Base-by-base conservation (phyloP, 2,113 vertebrate species). In the Collichthys lucidus region DNA sequence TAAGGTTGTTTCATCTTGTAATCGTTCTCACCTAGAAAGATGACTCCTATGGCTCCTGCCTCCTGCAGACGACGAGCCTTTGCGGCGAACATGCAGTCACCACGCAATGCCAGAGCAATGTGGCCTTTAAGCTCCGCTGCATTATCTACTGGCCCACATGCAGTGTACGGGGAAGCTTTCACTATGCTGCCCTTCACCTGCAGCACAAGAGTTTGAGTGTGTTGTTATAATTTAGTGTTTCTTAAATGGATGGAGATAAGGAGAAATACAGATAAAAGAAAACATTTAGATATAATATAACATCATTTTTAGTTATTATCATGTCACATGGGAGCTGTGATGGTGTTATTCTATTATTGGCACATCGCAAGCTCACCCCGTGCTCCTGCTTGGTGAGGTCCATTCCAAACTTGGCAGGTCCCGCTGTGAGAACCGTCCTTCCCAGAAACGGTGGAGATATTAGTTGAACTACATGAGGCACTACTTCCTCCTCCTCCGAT, bases 351-450 rank as follows among this genome's bases (percentile, higher is more conserved):
- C 10, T 26, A 29, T 26, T 17, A 31, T 17, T 6, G n/a, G 52
- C 20, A 19, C 11, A 22, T 1, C 40, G 31, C 19, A 55, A 57
- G 64, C 94, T 88, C 61, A 96, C 96, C 90, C 95, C 95, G 2
- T 96, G 95, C 72, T 96, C 95, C 70, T 94, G 90, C 88, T 94
- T 96, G 60, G 93, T 93, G 17, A 96, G 94, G 84, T 96, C 96
- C 93, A 94, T 90, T 57, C 96, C 96, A 83, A 96, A 96, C 85
- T 95, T 96, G 60, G 95, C 95, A 4, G 96, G 95, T 67, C 95
- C 96, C 0, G 95, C 96, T 5, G 93, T 95, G 56, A 96, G 90
- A 24, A 95, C 95, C 0, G 90, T 94, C 78, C 93, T 80, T 7
- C 96, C 95, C 86, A 96, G 90, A 77, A 94, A 96, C 0, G 96